Conservation (phyloP, 2,888 invertebrate genomes). For the Chloroclystis v-ata region DNA sequence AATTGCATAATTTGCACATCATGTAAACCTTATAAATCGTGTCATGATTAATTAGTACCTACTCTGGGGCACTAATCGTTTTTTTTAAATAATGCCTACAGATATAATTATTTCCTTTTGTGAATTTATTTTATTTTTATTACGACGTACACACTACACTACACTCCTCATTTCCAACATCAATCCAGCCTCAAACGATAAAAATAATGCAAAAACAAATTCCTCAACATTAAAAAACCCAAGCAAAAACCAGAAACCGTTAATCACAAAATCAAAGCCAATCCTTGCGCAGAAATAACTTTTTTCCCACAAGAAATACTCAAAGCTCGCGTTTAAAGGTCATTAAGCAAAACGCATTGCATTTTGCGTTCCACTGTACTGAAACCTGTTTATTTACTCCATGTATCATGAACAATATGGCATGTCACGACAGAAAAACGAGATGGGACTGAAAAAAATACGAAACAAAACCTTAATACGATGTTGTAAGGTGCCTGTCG, state of each 20-base stretch:
- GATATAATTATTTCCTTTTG: too few species aligned
- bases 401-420: slow-evolving; percentile 76
- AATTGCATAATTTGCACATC: too few species aligned
- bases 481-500: slow-evolving; percentile 38
- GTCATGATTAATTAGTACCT: too few species aligned
- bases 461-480: slow-evolving; percentile 45
- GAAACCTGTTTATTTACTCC: slow-evolving; percentile 68
- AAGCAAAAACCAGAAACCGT: neutral
- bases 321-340: slow-evolving; percentile 44
- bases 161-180: too few species aligned
- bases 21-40: too few species aligned
- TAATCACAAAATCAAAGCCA: slow-evolving; percentile 10
- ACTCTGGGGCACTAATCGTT: too few species aligned
- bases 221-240: too few species aligned
- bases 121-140: too few species aligned
- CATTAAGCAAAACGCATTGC: slow-evolving; percentile 60
- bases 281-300: slow-evolving; percentile 15
- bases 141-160: too few species aligned
- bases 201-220: too few species aligned
- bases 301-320: slow-evolving; percentile 47
- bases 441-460: slow-evolving; percentile 48
- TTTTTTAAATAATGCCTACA: too few species aligned
- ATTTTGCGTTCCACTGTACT: slow-evolving; percentile 55
- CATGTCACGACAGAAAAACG: slow-evolving; percentile 73
- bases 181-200: too few species aligned